phyloP scores from a whole-genome alignment of 1,140 invertebrate genomes.

The Cydia pomonella region DNA sequence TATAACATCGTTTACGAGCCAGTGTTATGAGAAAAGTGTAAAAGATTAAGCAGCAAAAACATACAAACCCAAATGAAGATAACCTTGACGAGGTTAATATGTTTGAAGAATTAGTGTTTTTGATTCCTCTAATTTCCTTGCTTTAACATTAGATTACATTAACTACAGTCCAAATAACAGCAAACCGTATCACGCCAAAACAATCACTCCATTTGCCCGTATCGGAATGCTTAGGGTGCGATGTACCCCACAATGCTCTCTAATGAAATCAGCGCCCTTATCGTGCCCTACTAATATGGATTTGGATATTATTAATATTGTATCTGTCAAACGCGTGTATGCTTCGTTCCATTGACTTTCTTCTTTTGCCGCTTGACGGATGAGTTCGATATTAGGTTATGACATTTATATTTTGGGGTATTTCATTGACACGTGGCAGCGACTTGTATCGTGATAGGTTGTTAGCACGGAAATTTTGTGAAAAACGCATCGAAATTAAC shows the following conservation, averaged over 20 bases:
- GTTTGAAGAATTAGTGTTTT: too few relatives aligned
- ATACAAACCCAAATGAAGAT: too few relatives aligned
- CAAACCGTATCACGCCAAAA: conserved; percentile 6
- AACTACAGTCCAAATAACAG: background rate
- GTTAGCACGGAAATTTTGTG: background rate
- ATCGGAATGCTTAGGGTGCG: conserved; percentile 15
- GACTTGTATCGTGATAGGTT: background rate
- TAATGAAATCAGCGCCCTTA: conserved; percentile 19
- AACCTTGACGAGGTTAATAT: too few relatives aligned
- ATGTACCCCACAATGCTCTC: background rate
- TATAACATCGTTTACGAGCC: too few relatives aligned
- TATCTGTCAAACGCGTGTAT: conserved; percentile 8
- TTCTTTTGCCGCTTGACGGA: conserved; percentile 2
- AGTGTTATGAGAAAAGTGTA: too few relatives aligned
- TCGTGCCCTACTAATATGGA: conserved; percentile 11
- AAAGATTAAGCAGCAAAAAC: too few relatives aligned
- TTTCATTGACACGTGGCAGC: background rate
- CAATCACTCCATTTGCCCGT: conserved; percentile 16
- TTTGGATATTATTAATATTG: conserved; percentile 14
- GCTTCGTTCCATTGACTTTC: conserved; percentile 4
- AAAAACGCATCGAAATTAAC: background rate
- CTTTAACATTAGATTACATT: background rate
- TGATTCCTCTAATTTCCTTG: too few relatives aligned
- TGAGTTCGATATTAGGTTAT: conserved; percentile 4
- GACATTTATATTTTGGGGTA: conserved; percentile 4